Percentiles rank a stretch among this genome's conserved stretches.
phyloP scores from a whole-genome alignment of 2,888 invertebrate species.

The Calameuta pallipes region DNA sequence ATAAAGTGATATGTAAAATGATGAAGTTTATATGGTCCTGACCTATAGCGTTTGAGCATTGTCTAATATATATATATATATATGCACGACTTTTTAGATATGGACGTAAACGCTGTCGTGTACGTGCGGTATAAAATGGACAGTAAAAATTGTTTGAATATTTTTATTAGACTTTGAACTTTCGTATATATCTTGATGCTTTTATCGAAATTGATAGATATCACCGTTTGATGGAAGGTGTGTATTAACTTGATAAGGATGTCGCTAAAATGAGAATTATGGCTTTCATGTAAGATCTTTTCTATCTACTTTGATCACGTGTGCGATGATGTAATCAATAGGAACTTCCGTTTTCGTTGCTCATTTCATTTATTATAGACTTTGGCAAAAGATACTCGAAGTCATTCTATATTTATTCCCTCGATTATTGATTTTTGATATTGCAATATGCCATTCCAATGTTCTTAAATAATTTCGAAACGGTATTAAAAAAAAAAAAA shows the following conservation, averaged over 20 bases:
- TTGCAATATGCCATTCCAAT: not conserved
- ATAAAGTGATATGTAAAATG: not conserved
- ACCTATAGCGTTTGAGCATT: not conserved
- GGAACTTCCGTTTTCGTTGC: not conserved
- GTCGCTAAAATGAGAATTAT: not conserved
- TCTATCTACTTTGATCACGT: not conserved
- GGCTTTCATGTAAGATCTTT: not conserved
- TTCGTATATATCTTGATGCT: not conserved
- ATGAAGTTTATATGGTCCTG: not conserved
- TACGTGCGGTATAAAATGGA: not conserved
- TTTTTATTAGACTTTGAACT: not conserved
- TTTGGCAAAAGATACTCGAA: not conserved
- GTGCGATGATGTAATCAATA: not conserved
- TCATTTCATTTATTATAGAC: not conserved
- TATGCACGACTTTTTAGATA: no score
- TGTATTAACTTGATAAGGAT: not conserved
- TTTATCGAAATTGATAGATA: not conserved
- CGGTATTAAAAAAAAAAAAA: not conserved
- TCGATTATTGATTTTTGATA: no score
- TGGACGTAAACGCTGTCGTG: not conserved
- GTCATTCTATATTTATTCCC: no score
- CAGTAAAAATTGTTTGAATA: not conserved
- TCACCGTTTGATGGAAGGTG: not conserved
- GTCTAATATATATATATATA: no score
- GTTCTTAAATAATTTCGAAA: not conserved